Conservation (phyloP, 2,888 invertebrate genomes). For the Agrochola macilenta region DNA sequence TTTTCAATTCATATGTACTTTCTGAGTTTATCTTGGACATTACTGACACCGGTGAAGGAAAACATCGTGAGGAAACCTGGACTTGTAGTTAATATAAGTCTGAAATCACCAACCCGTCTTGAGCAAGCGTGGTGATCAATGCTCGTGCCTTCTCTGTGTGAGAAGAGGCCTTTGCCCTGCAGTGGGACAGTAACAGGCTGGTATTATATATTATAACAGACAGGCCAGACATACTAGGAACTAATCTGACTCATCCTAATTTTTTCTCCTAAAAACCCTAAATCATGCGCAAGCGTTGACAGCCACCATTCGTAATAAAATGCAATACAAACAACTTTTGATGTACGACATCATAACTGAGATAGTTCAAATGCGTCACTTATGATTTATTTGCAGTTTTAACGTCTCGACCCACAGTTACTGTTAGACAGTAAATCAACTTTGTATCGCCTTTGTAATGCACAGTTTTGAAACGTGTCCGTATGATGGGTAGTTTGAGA, state of each 20-base stretch:
- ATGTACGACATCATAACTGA: conserved; percentile 51
- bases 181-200: no score
- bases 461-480: conserved; percentile 25
- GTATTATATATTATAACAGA: no score
- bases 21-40: no score
- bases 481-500: conserved; percentile 38
- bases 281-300: conserved; percentile 27
- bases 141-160: no score
- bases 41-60: no score
- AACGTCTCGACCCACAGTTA: conserved; percentile 41
- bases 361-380: conserved; percentile 46
- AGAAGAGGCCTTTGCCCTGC: no score
- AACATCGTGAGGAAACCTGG: no score
- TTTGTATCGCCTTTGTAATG: conserved; percentile 44
- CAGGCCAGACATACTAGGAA: neutral
- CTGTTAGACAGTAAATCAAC: conserved; percentile 58
- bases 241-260: neutral
- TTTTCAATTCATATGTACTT: no score
- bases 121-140: no score
- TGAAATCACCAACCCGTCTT: no score
- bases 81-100: no score
- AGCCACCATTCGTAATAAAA: conserved; percentile 25
- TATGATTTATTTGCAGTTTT: conserved; percentile 55
- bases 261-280: conserved; percentile 11
- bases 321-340: conserved; percentile 36